Evolutionary conservation across 2,888 invertebrate genomes (phyloP).

Genomic region (Ectropis crepuscularia): DNA sequence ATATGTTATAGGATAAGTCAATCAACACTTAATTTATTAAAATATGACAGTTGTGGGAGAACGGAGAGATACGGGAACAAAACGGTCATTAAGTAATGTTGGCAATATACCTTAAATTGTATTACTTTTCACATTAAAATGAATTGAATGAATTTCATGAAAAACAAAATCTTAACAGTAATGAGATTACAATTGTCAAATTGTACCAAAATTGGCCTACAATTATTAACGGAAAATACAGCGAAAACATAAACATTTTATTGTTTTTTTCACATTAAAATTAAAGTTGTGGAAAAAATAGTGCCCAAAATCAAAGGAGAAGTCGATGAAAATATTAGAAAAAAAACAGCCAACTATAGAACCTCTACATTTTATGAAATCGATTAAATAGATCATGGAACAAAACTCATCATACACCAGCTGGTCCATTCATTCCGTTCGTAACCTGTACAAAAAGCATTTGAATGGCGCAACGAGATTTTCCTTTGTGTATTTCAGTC

Average conservation of each 20-base stretch:
- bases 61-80: background rate
- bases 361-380: background rate
- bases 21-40: constrained; percentile 6
- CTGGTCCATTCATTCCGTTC: constrained; percentile 51
- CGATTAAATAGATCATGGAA: constrained; percentile 6
- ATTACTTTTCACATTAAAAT: too few species aligned
- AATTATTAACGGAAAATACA: too few species aligned
- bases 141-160: too few species aligned
- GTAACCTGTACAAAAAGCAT: constrained; percentile 50
- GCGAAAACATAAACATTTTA: too few species aligned
- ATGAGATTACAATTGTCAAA: too few species aligned
- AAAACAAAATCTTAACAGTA: too few species aligned
- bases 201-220: too few species aligned
- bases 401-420: constrained; percentile 22
- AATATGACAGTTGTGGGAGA: constrained; percentile 1
- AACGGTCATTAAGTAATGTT: background rate
- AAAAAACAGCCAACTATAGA: too few species aligned
- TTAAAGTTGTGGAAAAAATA: too few species aligned
- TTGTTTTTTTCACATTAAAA: too few species aligned
- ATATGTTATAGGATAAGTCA: background rate
- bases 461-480: constrained; percentile 54
- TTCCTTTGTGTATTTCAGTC: constrained; percentile 44
- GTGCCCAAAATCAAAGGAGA: too few species aligned
- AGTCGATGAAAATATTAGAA: too few species aligned
- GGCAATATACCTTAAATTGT: background rate